These are phyloP conservation scores for Psilopogon haemacephalus DNA, from an alignment of 2,113 vertebrate species.

Conservation along the genomic window DNA sequence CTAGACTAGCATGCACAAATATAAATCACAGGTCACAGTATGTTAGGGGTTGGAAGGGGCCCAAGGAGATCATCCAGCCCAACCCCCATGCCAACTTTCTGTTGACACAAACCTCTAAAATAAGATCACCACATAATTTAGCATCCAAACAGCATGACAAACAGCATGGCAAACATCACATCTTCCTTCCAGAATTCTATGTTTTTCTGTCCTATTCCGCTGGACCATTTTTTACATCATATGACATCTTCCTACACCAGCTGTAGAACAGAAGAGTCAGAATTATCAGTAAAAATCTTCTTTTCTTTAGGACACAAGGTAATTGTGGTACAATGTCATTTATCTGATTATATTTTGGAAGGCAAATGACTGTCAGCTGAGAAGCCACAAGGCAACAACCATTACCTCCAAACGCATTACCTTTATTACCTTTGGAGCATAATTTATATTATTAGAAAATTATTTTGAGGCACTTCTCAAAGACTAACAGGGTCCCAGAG, in stretches of 20 bases:
- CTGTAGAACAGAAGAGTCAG: neutral
- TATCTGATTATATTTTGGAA: neutral
- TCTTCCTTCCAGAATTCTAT: neutral
- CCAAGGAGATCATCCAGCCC: too few relatives aligned
- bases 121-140: neutral
- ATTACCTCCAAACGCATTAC: neutral
- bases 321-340: neutral
- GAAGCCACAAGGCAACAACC: neutral
- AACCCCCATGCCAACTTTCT: neutral
- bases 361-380: neutral
- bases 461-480: neutral
- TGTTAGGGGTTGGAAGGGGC: too few relatives aligned
- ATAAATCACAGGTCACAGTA: too few relatives aligned
- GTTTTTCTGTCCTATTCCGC: neutral
- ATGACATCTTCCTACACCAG: neutral
- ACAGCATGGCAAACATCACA: neutral
- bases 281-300: neutral
- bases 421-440: neutral
- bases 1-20: neutral
- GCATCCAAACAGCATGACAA: neutral
- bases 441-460: neutral
- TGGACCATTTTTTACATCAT: rapidly evolving
- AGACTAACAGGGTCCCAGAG: neutral
- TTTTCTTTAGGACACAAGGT: neutral
- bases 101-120: neutral